phyloP scores from a whole-genome alignment of 2,113 vertebrate genomes.

The Dasyurus viverrinus region DNA sequence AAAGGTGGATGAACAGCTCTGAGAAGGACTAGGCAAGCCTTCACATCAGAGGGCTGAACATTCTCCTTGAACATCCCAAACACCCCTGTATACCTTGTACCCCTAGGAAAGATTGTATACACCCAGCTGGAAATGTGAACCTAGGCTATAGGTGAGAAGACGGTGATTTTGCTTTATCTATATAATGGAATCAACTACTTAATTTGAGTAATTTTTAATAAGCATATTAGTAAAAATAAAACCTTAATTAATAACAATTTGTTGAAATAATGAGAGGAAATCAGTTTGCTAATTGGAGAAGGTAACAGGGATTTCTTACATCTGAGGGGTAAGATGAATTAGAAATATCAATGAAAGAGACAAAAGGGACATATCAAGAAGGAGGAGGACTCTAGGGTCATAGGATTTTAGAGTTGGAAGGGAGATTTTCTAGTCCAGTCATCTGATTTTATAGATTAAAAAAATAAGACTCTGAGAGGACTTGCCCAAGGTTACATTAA shows the following conservation, averaged over 20 bases:
- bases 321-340: neutral
- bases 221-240: neutral
- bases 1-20: no score
- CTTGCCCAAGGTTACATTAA: neutral
- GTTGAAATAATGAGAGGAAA: neutral
- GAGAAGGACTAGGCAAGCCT: no score
- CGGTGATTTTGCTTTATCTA: neutral
- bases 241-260: neutral
- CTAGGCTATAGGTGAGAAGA: neutral
- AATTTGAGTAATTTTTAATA: neutral
- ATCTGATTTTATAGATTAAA: neutral
- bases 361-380: neutral
- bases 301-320: neutral
- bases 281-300: neutral
- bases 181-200: neutral
- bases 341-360: conserved; percentile 12
- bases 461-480: neutral
- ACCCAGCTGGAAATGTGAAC: neutral
- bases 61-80: no score
- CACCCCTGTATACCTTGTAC: no score
- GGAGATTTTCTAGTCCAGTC: neutral
- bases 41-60: no score
- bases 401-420: neutral
- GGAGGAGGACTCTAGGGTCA: neutral
- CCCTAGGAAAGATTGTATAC: neutral